Percentiles rank a stretch among this genome's conserved stretches.
These are phyloP conservation scores for Malurus alboscapulatus DNA, from an alignment of 2,113 vertebrate genomes.

Conservation along the genomic window DNA sequence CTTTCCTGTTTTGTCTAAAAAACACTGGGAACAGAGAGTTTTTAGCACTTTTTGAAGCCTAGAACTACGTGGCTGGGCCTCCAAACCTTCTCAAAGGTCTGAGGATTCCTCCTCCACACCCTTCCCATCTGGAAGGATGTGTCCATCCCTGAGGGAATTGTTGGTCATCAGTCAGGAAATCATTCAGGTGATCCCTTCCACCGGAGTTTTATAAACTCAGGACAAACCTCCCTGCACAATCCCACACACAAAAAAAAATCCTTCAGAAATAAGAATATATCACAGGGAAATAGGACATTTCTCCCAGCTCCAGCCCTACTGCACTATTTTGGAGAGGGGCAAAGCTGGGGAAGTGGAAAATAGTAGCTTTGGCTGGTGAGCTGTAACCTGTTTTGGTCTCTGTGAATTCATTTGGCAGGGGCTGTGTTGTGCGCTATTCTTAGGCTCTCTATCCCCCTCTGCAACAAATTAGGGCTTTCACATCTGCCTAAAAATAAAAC, in stretches of 20 bases:
- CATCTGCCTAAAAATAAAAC: conserved; percentile 73
- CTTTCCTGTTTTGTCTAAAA: no score
- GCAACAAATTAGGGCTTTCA: conserved; percentile 69
- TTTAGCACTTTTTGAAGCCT: no score
- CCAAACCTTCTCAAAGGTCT: neutral
- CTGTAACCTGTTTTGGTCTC: conserved; percentile 59
- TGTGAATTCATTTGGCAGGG: conserved; percentile 51
- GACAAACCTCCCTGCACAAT: neutral
- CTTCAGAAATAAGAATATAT: neutral
- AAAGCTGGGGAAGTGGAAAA: conserved; percentile 32
- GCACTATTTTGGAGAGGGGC: neutral
- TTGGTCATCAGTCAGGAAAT: neutral
- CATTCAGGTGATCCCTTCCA: neutral
- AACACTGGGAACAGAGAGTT: no score
- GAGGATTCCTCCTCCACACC: neutral
- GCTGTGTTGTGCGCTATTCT: conserved; percentile 45
- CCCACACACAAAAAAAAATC: no score
- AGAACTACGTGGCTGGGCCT: neutral
- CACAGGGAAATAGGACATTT: neutral
- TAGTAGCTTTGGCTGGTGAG: conserved; percentile 37
- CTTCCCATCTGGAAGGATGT: accelerated
- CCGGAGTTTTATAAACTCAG: neutral
- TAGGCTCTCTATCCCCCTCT: conserved; percentile 46
- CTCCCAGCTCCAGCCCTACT: neutral
- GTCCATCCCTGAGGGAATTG: accelerated